Evolutionary conservation across 1,140 invertebrate genomes (phyloP), one percentile per base, ranked within the genome.

Genomic region (Sitobion miscanthi): DNA sequence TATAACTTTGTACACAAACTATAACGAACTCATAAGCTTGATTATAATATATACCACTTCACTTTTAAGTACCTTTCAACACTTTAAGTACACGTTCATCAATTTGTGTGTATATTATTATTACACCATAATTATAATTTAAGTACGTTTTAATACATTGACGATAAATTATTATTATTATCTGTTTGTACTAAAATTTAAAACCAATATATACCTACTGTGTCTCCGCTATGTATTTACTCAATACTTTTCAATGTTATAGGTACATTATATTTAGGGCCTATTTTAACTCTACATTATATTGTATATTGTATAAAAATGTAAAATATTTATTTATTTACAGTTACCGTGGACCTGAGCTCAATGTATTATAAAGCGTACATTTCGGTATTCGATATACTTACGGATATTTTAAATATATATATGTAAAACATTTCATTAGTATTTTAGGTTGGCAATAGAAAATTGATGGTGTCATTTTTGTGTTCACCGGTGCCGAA

Each of bases 41-140:
- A 45, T 38, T 30, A 54, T 21, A 54, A 54, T 21, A 54, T 20
- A 54, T 42, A 38, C 35, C 77, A 38, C 91, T 77, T 83, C n/a
- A 69, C 20, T 69, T 47, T 83, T n/a, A 85, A 49, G 21, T 35
- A 38, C 20, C 49, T 45, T 69, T 87, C 42, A 17, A 87, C 25
- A 30, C 42, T 47, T 87, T 11, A 87, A 87, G 30, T 20, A 25
- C 42, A n/a, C 30, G 42, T 47, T 20, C 30, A 87, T 49, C 17
- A n/a, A 87, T 23, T 82, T 82, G 30, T 85, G 9, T 85, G 83
- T 85, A 77, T 77, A 77, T 77, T 77, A 77, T 77, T n/a, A 77
- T n/a, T 77, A 77, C 62, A 14, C 14, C n/a, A n/a, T 77, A 14
- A 77, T 77, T 77, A 17, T 69, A 69, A n/a, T 69, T 77, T 77